Conservation (phyloP, 2,797 vertebrate genomes). For the Neopelma chrysocephalum region DNA sequence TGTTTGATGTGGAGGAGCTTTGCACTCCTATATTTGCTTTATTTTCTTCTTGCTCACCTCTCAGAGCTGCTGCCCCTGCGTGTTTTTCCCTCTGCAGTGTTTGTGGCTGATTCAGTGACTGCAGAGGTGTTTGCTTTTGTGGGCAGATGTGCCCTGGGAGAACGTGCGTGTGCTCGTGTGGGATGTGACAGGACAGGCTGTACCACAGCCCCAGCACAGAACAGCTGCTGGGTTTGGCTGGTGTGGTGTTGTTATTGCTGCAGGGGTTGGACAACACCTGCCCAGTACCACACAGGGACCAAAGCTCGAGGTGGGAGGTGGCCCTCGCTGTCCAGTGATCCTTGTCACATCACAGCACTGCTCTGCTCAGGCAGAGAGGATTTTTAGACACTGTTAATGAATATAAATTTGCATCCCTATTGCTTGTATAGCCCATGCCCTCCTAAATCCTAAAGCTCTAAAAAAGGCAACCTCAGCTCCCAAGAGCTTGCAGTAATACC, state of each 20-base stretch:
- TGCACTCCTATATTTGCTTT: rapidly evolving
- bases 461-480: background rate
- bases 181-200: background rate
- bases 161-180: rapidly evolving
- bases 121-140: background rate
- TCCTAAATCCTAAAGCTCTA: background rate
- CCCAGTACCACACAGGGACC: rapidly evolving
- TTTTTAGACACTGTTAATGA: background rate
- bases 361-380: background rate
- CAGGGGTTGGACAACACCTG: rapidly evolving
- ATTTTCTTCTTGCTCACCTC: background rate
- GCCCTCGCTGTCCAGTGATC: background rate
- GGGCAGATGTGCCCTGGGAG: background rate
- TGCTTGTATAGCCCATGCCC: background rate
- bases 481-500: background rate
- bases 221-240: background rate
- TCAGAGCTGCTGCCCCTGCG: background rate
- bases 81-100: background rate
- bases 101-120: background rate
- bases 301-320: background rate
- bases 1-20: background rate
- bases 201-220: background rate
- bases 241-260: rapidly evolving
- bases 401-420: rapidly evolving
- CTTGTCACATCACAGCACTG: background rate